phyloP scores from a whole-genome alignment of 2,113 vertebrate genomes.

The Anoura caudifer region DNA sequence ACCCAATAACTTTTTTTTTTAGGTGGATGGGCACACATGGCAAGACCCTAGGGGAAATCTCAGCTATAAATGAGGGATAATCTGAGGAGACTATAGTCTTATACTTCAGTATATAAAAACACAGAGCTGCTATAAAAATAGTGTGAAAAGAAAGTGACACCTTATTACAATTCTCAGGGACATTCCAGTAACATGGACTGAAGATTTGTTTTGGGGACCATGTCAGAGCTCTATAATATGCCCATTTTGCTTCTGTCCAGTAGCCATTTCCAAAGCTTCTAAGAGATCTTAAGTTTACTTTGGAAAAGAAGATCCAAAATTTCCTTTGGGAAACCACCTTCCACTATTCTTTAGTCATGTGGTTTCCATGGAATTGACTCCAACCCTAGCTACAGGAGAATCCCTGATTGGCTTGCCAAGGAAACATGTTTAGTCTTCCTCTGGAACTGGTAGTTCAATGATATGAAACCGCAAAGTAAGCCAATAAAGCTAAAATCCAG shows the following conservation, averaged over 20 bases:
- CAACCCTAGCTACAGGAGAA: background rate
- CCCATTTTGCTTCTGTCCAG: background rate
- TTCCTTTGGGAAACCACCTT: background rate
- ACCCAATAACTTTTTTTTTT: background rate
- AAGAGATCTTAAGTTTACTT: conserved; percentile 11
- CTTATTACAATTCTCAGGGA: background rate
- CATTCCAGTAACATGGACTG: background rate
- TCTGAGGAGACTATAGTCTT: background rate
- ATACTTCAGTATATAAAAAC: background rate
- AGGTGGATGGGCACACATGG: background rate
- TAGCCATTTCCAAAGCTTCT: background rate
- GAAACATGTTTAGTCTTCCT: conserved; percentile 34
- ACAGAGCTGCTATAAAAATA: background rate
- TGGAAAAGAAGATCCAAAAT: background rate
- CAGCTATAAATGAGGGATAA: background rate
- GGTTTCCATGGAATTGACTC: conserved; percentile 14
- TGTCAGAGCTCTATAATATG: background rate
- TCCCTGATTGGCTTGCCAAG: background rate
- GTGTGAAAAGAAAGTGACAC: background rate
- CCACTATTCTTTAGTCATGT: background rate
- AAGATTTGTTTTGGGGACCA: background rate
- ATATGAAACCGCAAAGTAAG: conserved; percentile 21
- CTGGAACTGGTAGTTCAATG: background rate
- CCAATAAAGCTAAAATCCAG: background rate
- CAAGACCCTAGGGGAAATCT: background rate